Percentiles rank a stretch among this genome's conserved stretches.
Evolutionary conservation across 2,888 invertebrate species (phyloP).

Genomic region (Halictus quadricinctus): DNA sequence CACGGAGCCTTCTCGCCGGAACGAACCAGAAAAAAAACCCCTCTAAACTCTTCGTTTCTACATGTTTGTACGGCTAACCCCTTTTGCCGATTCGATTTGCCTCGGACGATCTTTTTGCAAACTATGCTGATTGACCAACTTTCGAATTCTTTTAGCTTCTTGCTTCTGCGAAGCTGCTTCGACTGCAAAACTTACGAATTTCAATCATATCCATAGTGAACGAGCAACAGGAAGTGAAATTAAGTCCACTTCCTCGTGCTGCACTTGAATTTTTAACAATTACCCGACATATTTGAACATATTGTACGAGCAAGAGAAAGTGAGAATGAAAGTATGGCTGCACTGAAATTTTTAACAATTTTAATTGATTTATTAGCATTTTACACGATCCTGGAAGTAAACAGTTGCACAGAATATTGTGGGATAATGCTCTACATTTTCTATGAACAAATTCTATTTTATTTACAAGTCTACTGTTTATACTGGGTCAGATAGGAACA

Average conservation of each 20-base stretch:
- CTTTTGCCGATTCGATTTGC: not conserved
- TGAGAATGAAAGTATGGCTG: not conserved
- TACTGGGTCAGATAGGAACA: not conserved
- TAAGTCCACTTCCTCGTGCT: not conserved
- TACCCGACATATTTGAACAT: not conserved
- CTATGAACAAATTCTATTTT: not conserved
- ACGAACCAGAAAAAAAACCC: not conserved
- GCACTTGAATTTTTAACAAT: not conserved
- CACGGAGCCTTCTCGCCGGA: not conserved
- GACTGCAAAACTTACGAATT: not conserved
- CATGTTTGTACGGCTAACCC: conserved; percentile 11
- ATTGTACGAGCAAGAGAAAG: not conserved
- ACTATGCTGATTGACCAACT: not conserved
- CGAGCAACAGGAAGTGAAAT: not conserved
- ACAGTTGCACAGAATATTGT: too few species aligned
- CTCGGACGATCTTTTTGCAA: not conserved
- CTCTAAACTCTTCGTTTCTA: conserved; percentile 29
- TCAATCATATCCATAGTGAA: not conserved
- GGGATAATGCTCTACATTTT: too few species aligned
- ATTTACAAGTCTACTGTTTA: not conserved
- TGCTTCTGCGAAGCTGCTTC: not conserved
- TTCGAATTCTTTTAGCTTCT: not conserved
- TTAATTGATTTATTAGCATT: too few species aligned
- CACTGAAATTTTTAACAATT: too few species aligned
- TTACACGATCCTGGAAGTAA: too few species aligned